Base-by-base conservation (phyloP, 2,797 vertebrate species). In the Hemibagrus guttatus region DNA sequence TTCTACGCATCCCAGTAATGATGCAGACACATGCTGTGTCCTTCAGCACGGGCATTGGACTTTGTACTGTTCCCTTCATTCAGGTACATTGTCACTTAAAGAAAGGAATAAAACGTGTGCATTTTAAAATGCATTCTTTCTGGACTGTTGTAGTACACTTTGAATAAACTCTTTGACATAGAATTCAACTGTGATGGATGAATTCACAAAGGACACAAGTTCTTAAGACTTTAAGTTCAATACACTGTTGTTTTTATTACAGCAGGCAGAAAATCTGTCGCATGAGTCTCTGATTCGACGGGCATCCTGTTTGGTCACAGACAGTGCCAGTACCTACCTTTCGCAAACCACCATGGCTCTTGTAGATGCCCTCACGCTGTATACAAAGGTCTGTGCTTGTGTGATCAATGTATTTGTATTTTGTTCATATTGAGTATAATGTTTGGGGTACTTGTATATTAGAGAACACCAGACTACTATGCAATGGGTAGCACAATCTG, bases 341-440 rank as follows among this genome's bases (percentile, higher is more conserved):
- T 98, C 97, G 46, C 98, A 99, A 91, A 96, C 96, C 75, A 98
- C 97, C 0, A 95, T 98, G 0, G 98, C 97, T 0, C 84, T 99
- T 75, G 96, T 98, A 81, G 97, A 99, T 88, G 95, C 97, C 14
- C 68, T 97, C 84, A 97, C 96, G 19, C 96, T 97, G 28, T 99
- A 99, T 56, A 97, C 97, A 0, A 97, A 96, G 95, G 98, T 99
- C 92, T 46, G 78, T 69, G 23, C 26, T 81, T 28, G 3, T 1
- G 52, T 56, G 11, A 31, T 3, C 8, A 58, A 8, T 78, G n/a
- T n/a, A n/a, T n/a, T n/a, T 69, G 35, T 71, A 31, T 4, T 68
- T 68, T 68, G 64, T 35, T 68, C 63, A 69, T 17, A 69, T 39
- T 31, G 6, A 14, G 14, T 4, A 23, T 19, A 26, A 8, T 56